Percentiles rank a stretch among this genome's conserved stretches.
phyloP scores from a whole-genome alignment of 2,888 invertebrate genomes.

The Mactromeris polynyma region DNA sequence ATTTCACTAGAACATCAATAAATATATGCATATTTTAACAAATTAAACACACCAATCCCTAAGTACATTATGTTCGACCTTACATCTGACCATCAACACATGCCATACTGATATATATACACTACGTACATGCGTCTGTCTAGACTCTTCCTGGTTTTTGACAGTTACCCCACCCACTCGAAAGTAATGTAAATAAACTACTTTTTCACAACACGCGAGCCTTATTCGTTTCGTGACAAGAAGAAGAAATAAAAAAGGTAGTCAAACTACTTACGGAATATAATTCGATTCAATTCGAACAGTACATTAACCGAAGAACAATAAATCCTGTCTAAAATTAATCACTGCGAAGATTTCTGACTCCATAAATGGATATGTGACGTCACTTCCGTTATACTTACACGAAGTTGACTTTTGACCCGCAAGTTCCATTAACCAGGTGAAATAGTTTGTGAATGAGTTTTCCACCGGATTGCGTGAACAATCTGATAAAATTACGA shows the following conservation, averaged over 20 bases:
- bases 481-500: constrained; percentile 32
- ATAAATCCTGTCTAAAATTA: constrained; percentile 5
- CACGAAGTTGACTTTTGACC: constrained; percentile 55
- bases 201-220: too few relatives aligned
- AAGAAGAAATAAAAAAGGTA: background rate
- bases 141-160: background rate
- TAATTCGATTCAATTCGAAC: background rate
- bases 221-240: background rate
- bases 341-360: constrained; percentile 9
- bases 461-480: constrained; percentile 31
- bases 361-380: constrained; percentile 69
- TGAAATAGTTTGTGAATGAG: constrained; percentile 68
- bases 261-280: background rate
- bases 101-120: too few relatives aligned
- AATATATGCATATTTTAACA: background rate
- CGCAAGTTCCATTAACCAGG: constrained; percentile 47
- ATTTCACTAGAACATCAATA: background rate
- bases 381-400: constrained; percentile 70
- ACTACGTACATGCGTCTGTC: background rate
- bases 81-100: too few relatives aligned
- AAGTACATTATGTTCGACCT: too few relatives aligned
- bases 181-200: background rate
- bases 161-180: constrained; percentile 21
- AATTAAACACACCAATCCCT: background rate
- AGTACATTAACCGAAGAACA: background rate